Conservation (phyloP, 2,113 vertebrate species). For the Chaetodon auriga region DNA sequence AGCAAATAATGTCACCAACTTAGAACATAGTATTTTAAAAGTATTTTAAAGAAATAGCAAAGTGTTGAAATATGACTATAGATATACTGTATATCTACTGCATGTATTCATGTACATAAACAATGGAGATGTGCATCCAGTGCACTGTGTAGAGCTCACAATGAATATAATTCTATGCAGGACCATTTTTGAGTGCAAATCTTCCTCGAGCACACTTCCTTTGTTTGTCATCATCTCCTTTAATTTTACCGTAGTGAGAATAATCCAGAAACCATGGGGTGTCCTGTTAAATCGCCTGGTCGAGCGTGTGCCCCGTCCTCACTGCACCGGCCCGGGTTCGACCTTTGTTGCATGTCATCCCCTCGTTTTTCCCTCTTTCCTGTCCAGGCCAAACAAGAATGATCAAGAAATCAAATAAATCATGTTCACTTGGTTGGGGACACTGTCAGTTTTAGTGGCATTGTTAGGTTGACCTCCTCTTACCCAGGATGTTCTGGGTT, state of each 20-base stretch:
- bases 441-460: not conserved
- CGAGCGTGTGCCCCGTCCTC: no score
- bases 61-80: not conserved
- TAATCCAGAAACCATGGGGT: no score
- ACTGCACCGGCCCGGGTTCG: no score
- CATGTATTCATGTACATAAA: not conserved
- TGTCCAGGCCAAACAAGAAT: no score
- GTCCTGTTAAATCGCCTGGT: no score
- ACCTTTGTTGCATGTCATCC: no score
- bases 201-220: not conserved
- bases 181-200: not conserved
- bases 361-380: no score
- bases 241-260: not conserved
- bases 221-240: not conserved
- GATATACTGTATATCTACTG: not conserved
- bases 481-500: slow-evolving; percentile 1
- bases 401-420: not conserved
- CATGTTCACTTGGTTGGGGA: not conserved
- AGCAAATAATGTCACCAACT: not conserved
- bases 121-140: not conserved
- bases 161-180: not conserved
- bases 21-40: not conserved
- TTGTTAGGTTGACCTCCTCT: not conserved
- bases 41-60: not conserved
- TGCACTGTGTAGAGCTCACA: not conserved